phyloP scores from a whole-genome alignment of 2,797 vertebrate genomes.

The Bradypodion pumilum region DNA sequence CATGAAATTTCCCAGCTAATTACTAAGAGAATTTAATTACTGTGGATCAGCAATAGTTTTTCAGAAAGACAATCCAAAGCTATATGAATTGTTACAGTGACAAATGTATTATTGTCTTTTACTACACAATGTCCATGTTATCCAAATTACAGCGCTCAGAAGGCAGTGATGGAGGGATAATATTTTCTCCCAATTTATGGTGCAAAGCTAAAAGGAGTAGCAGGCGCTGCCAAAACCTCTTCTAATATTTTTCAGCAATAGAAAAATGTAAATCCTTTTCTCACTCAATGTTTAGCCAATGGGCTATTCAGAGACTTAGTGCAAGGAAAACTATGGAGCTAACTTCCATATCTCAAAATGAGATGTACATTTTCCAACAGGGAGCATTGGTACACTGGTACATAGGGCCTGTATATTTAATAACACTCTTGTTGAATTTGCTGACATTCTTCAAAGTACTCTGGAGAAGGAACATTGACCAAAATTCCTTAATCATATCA shows the following conservation, averaged over 20 bases:
- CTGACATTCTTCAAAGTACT: neutral
- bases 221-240: constrained; percentile 4
- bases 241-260: constrained; percentile 42
- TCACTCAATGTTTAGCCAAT: constrained; percentile 47
- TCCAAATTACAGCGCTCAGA: constrained; percentile 50
- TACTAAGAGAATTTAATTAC: constrained; percentile 58
- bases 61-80: constrained; percentile 40
- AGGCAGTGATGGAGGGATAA: constrained; percentile 46
- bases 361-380: constrained; percentile 19
- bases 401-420: constrained; percentile 38
- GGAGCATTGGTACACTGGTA: constrained; percentile 13
- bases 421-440: constrained; percentile 37
- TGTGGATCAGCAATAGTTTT: constrained; percentile 43
- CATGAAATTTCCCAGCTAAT: constrained; percentile 38
- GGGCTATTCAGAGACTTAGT: constrained; percentile 33
- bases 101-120: constrained; percentile 60
- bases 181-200: constrained; percentile 23
- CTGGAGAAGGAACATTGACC: constrained; percentile 21
- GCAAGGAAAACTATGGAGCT: constrained; percentile 22
- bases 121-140: constrained; percentile 44
- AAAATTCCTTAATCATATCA: neutral
- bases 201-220: constrained; percentile 30
- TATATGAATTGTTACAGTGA: constrained; percentile 35
- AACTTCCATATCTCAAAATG: constrained; percentile 30
- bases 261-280: constrained; percentile 49